Conservation (phyloP, 1,140 invertebrate genomes). For the Teleopsis dalmanni region DNA sequence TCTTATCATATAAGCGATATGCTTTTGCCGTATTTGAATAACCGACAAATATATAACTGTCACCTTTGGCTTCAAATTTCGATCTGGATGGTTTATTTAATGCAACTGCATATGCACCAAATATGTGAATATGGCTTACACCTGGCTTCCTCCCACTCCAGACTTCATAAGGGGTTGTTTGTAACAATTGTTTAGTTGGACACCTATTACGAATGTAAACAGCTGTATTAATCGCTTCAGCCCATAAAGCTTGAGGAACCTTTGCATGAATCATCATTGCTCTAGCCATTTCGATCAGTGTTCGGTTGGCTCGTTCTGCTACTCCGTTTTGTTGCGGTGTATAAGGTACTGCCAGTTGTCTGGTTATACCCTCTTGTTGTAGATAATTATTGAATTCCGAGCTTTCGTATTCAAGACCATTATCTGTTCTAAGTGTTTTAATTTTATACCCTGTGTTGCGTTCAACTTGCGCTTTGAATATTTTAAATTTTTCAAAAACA, state of each 20-base stretch:
- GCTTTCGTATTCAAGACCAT: not conserved
- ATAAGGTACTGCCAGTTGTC: not conserved
- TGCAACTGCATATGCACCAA: constrained; percentile 22
- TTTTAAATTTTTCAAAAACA: not conserved
- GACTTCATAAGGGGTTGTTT: constrained; percentile 27
- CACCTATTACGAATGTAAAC: constrained; percentile 20
- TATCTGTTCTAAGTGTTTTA: not conserved
- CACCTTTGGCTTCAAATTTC: constrained; percentile 16
- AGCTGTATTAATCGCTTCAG: constrained; percentile 28
- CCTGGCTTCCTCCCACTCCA: constrained; percentile 27
- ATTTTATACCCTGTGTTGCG: not conserved
- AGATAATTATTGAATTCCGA: not conserved
- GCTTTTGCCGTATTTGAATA: constrained; percentile 15
- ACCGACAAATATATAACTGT: constrained; percentile 18
- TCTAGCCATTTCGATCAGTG: constrained; percentile 1
- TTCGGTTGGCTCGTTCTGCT: not conserved
- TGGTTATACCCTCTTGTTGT: not conserved
- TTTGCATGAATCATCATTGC: constrained; percentile 17
- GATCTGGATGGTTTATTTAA: constrained; percentile 19
- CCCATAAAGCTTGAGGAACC: constrained; percentile 39
- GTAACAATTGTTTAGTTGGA: constrained; percentile 15
- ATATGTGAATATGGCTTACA: constrained; percentile 21
- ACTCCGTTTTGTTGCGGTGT: constrained; percentile 4
- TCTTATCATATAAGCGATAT: constrained; percentile 3
- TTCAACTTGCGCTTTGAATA: not conserved